These are phyloP conservation scores for Monopterus albus DNA, from an alignment of 2,113 vertebrate species.

Conservation along the genomic window DNA sequence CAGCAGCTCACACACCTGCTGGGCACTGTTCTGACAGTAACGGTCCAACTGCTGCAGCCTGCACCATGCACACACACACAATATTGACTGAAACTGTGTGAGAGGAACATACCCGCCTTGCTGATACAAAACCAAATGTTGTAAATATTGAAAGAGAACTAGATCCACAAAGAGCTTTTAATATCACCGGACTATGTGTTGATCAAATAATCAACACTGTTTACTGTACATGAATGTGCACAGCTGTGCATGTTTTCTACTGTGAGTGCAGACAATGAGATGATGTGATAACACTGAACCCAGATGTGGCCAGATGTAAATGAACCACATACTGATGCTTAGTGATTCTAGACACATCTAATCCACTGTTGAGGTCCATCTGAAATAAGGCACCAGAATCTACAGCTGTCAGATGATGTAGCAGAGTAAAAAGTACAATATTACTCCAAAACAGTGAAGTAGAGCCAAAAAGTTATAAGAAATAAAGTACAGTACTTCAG, in stretches of 20 bases:
- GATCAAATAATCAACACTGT: conserved; percentile 51
- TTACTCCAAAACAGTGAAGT: no score
- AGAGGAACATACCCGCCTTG: conserved; percentile 51
- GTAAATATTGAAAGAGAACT: conserved; percentile 69
- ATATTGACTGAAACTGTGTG: conserved; percentile 47
- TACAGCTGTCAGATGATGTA: no score
- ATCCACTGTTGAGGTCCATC: no score
- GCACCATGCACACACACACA: conserved; percentile 59
- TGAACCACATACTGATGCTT: no score
- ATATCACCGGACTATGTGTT: conserved; percentile 65
- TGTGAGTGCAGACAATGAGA: conserved; percentile 3
- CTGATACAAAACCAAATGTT: conserved; percentile 66
- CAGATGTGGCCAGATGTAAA: conserved; percentile 3
- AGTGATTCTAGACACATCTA: no score
- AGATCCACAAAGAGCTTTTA: conserved; percentile 55
- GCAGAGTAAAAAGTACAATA: no score
- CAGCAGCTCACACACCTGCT: conserved; percentile 92
- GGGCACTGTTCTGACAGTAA: conserved; percentile 90
- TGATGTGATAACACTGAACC: neutral
- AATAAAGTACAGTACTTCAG: no score
- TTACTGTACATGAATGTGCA: conserved; percentile 17
- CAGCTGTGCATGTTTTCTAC: conserved; percentile 6
- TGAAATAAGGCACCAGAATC: no score
- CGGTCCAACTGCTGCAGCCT: conserved; percentile 93
- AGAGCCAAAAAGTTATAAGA: no score